These are phyloP conservation scores for Macrochelys suwanniensis DNA, from an alignment of 2,797 vertebrate species.

Conservation along the genomic window DNA sequence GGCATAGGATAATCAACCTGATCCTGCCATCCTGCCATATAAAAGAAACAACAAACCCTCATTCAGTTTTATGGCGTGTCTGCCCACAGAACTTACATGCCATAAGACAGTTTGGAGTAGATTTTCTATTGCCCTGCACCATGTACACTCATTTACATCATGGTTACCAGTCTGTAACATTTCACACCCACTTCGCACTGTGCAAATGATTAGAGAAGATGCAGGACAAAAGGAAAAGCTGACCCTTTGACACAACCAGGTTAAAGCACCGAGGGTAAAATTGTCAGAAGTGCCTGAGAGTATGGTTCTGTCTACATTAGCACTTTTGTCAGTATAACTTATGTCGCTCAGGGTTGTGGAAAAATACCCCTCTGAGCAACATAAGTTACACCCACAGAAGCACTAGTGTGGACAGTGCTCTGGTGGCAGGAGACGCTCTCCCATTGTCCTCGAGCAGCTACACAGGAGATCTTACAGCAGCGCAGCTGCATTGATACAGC, in stretches of 20 bases:
- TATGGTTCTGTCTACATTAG: background rate
- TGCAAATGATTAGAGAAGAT: slow-evolving; percentile 11
- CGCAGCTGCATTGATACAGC: too few relatives aligned
- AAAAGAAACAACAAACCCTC: background rate
- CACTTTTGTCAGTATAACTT: too few relatives aligned
- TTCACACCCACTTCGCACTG: slow-evolving; percentile 16
- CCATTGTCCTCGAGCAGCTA: too few relatives aligned
- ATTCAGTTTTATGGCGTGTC: background rate
- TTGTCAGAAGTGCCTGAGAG: background rate
- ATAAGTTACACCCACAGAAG: too few relatives aligned
- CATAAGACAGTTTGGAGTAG: background rate
- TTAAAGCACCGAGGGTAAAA: background rate
- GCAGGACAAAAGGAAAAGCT: background rate
- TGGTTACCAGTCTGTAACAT: background rate
- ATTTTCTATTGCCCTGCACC: background rate
- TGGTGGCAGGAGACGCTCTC: too few relatives aligned
- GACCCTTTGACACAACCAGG: background rate
- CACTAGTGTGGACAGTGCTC: too few relatives aligned
- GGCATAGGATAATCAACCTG: slow-evolving; percentile 46
- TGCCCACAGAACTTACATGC: slow-evolving; percentile 1
- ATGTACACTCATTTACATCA: background rate
- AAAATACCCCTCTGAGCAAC: too few relatives aligned
- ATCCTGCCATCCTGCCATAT: slow-evolving; percentile 17
- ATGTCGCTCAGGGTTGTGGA: too few relatives aligned
- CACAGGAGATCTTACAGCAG: too few relatives aligned